A percentile compares a stretch with the other conserved stretches of the same genome.
Evolutionary conservation across 2,797 vertebrate genomes (phyloP).

Genomic region (Sciurus carolinensis): DNA sequence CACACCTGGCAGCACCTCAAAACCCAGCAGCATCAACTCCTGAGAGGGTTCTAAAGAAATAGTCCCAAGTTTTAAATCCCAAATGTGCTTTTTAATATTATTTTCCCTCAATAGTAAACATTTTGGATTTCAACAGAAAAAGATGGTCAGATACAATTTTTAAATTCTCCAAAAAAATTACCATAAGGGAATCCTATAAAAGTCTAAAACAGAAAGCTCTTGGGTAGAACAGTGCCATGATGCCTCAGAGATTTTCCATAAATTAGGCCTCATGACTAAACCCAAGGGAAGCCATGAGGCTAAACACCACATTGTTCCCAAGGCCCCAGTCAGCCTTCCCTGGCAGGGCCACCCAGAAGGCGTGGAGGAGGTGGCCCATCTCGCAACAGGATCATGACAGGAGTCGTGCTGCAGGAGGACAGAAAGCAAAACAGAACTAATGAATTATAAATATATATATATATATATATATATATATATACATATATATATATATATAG

Average conservation of each 20-base stretch:
- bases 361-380: not conserved
- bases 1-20: constrained; percentile 20
- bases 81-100: not conserved
- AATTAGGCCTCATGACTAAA: not conserved
- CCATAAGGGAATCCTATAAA: not conserved
- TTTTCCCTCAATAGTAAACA: not conserved
- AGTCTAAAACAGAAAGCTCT: not conserved
- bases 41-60: not conserved
- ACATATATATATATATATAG: not conserved
- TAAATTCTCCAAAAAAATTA: not conserved
- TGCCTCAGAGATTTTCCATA: not conserved
- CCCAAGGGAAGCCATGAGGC: not conserved
- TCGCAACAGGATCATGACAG: not conserved
- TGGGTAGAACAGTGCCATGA: not conserved
- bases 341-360: not conserved
- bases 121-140: constrained; percentile 30
- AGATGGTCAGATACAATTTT: not conserved
- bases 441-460: not conserved
- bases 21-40: constrained; percentile 2
- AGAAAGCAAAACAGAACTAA: not conserved
- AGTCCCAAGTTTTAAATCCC: constrained; percentile 46
- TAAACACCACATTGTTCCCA: not conserved
- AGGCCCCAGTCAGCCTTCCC: not conserved
- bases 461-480: not conserved
- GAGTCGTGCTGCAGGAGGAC: not conserved